Evolutionary conservation across 2,797 vertebrate genomes (phyloP), one percentile per base, ranked within the genome.

Genomic region (Orientallactaga sibirica): DNA sequence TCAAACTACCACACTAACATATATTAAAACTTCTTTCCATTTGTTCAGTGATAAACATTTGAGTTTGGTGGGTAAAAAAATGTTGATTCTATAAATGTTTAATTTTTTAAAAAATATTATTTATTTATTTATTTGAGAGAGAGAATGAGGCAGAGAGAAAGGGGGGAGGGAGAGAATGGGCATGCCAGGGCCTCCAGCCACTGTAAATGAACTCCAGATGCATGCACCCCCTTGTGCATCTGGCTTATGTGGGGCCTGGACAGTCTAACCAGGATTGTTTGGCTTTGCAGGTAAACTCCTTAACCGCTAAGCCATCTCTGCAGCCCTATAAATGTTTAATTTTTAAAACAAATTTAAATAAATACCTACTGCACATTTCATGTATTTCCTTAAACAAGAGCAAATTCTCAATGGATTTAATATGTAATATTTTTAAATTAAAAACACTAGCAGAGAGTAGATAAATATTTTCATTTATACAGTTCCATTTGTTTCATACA

Each of bases 401-500:
- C 7, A 77, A 74, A 48, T 82, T 91, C 58, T 55, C 37, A 24
- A n/a, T 86, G 18, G n/a, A 68, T 74, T 76, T 66, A 58, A 61
- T 62, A 71, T 64, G 20, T 43, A 68, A 25, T 85, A 48, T 75
- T 82, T 80, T 81, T 82, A 52, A 29, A 27, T 81, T 66, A 64
- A 82, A 43, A 84, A 8, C 71, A 41, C 78, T 64, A 94, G 48
- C 87, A 62, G n/a, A 68, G 18, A 77, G 16, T 11, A 80, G 41
- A 77, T 83, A 85, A 74, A 33, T 77, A 85, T 67, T 92, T 88
- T 78, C 43, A 52, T 80, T 81, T 15, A 71, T 55, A 25, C 1
- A 58, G 25, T 86, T 83, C n/a, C 22, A 75, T 67, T 70, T 18
- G 33, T 89, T 89, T 77, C 37, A 67, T 93, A 83, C 82, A 93